Evolutionary conservation across 1,140 invertebrate genomes (phyloP), one percentile per base, ranked within the genome.

Genomic region (Lordiphosa stackelbergi): DNA sequence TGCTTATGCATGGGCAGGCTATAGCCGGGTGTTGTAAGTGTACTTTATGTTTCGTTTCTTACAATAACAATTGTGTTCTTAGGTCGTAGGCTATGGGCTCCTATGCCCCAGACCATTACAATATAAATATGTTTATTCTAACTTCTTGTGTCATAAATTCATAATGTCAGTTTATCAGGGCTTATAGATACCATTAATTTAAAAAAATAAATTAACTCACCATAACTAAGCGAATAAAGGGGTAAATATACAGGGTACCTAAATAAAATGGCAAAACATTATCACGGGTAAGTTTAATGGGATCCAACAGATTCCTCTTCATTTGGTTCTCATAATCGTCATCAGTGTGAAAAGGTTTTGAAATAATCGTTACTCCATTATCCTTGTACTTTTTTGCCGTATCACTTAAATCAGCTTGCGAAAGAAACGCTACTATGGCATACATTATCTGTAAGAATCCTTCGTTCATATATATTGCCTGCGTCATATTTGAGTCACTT

Each of bases 181-280:
- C 8, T 8, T 16, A 7, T 7, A 35, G 35, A 24, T 11, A 11
- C 9, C 6, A 12, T 53, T 13, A 2, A 8, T 31, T 8, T 31
- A 8, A 7, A 31, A 31, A 8, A 7, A 31, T 1, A 1, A 7
- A 2, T 31, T 8, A n/a, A 37, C 51, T 34, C 11, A 54, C 57
- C 57, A 60, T 60, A 31, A 54, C 34, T 19, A 60, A 28, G 0
- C 42, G 57, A 35, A 63, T 11, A 10, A 60, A 53, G 5, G 46
- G 40, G 45, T 40, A 63, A 10, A 52, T 40, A 11, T 52, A 63
- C 5, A 63, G 16, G 1, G 60, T 10, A 5, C 60, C 40, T 7
- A 52, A 51, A 41, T 52, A 60, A 22, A 60, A 60, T 2, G 13
- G 9, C 13, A 59, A 34, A 8, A 59, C 1, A 22, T 40, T 38